Evolutionary conservation across 53 echinoderm and acorn worm genomes (phyloP).

Genomic region (Holothuria scabra): DNA sequence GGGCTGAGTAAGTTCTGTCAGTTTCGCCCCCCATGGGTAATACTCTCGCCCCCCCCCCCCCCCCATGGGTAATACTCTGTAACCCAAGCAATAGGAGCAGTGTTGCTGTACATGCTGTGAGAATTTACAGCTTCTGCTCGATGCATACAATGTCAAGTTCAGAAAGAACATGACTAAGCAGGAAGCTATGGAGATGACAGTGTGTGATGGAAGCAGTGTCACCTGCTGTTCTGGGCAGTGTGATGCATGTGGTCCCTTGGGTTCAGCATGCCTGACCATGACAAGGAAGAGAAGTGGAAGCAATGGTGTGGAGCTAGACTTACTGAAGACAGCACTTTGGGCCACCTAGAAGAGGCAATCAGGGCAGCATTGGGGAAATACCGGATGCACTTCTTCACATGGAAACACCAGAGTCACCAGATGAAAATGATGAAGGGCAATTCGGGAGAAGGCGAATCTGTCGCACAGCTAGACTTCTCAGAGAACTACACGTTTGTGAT

Average conservation of each 20-base stretch:
- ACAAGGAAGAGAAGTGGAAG: not conserved
- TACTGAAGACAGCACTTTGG: constrained; percentile 15
- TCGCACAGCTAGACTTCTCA: constrained; percentile 8
- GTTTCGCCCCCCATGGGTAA: constrained; percentile 43
- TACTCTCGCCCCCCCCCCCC: no score
- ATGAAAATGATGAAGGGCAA: constrained; percentile 4
- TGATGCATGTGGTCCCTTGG: constrained; percentile 2
- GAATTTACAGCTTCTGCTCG: constrained; percentile 15
- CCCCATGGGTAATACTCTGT: constrained; percentile 31
- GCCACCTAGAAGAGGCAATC: not conserved
- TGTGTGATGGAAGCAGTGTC: constrained; percentile 34
- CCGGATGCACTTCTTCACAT: constrained; percentile 10
- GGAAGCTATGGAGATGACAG: constrained; percentile 28
- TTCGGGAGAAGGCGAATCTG: not conserved
- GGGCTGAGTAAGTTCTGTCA: constrained; percentile 39
- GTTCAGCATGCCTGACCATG: constrained; percentile 20
- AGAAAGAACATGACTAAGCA: not conserved
- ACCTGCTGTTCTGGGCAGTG: constrained; percentile 15
- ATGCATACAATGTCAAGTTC: constrained; percentile 8
- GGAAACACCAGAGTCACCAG: constrained; percentile 4
- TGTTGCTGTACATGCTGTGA: constrained; percentile 11
- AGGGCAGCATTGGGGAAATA: not conserved
- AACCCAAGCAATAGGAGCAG: constrained; percentile 4
- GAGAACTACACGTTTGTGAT: constrained; percentile 35
- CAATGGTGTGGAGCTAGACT: not conserved